phyloP scores from a whole-genome alignment of 2,113 vertebrate species.

The Cromileptes altivelis region DNA sequence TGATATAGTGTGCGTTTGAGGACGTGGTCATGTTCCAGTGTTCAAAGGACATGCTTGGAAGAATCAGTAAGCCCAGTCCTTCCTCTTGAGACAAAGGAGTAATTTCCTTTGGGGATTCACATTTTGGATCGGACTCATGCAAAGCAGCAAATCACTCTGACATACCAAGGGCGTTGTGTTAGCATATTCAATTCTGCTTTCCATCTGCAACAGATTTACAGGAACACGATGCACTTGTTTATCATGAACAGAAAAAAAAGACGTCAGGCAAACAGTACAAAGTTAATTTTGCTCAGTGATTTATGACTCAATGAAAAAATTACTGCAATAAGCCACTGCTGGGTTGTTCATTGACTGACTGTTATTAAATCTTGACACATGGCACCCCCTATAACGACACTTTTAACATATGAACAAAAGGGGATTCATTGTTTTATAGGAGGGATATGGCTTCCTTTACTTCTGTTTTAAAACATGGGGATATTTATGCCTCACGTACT shows the following conservation, averaged over 20 bases:
- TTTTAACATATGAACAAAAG: not conserved
- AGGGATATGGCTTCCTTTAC: no score
- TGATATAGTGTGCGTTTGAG: not conserved
- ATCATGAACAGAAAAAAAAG: not conserved
- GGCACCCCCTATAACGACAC: not conserved
- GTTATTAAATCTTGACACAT: not conserved
- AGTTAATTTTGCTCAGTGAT: not conserved
- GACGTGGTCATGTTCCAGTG: not conserved
- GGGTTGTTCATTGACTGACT: not conserved
- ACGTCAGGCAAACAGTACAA: not conserved
- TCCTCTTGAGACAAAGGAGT: not conserved
- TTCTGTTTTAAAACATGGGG: not conserved
- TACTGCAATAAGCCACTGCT: not conserved
- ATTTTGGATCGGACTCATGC: constrained; percentile 5
- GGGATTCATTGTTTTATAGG: not conserved
- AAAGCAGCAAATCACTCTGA: constrained; percentile 24
- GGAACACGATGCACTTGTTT: constrained; percentile 41
- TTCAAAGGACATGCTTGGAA: not conserved
- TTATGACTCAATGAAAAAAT: not conserved
- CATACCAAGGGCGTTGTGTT: constrained; percentile 40
- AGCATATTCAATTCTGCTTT: constrained; percentile 6
- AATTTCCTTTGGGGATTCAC: constrained; percentile 7
- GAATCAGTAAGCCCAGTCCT: not conserved
- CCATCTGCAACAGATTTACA: constrained; percentile 60
- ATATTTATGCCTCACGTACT: not conserved